Evolutionary conservation across 2,888 invertebrate genomes (phyloP), one percentile per base, ranked within the genome.

Genomic region (Lepidochrysops patricia): DNA sequence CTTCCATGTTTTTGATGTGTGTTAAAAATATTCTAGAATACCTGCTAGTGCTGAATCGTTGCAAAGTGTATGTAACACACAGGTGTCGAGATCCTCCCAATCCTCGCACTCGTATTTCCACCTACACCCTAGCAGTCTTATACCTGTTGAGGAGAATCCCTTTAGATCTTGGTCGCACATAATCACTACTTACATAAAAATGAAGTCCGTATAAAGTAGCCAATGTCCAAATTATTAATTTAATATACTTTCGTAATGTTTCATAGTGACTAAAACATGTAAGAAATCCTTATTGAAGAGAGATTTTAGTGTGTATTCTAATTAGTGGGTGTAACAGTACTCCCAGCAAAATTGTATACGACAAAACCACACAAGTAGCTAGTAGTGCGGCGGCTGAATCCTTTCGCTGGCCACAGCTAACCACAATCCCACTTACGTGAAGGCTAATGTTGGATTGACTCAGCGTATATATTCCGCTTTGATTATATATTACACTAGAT

Each of bases 31-130:
- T n/a, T 7, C 6, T 6, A 15, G 6, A 13, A 19, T 43, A 43
- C 43, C 7, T 27, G 26, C 26, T 32, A 9, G 54, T 19, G 0
- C 4, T 19, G 4, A 15, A 12, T 54, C 19, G 7, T 15, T 29
- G 54, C 54, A 54, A 19, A 15, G 4, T 19, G 32, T 54, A 9
- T 9, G 9, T 7, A 54, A 32, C 54, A 2, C 19, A 57, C 37
- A 59, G 26, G 23, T 37, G 57, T 59, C 54, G 4, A 32, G 13
- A n/a, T 29, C 35, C 15, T 34, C 32, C 9, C 23, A 7, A 27
- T 37, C 12, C 4, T 37, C 37, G 34, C 58, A 59, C 6, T 61
- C 26, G 52, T 34, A 57, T 7, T 4, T 29, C 54, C 54, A 54
- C 12, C 15, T 54, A 15, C 54, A 54, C 15, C 29, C 54, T 13